Conservation (phyloP, 2,888 invertebrate species). For the Eubasilissa splendida region DNA sequence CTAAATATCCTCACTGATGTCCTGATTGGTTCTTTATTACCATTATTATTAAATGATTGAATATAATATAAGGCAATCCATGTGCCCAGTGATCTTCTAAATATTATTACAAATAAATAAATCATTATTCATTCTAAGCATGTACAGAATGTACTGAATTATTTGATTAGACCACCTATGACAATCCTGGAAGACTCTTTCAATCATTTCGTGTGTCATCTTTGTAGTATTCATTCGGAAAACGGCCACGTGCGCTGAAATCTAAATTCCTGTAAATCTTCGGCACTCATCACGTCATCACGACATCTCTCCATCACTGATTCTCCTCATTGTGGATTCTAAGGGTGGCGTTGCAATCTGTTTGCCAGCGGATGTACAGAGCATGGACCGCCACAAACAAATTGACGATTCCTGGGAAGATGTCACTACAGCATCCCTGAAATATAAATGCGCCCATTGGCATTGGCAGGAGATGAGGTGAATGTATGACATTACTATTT, state of each 20-base stretch:
- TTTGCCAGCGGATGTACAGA: constrained; percentile 43
- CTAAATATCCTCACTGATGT: too few relatives aligned
- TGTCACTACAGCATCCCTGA: constrained; percentile 34
- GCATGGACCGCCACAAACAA: constrained; percentile 50
- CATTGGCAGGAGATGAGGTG: neutral
- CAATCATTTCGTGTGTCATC: neutral
- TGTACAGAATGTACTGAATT: too few relatives aligned
- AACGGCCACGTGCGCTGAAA: constrained; percentile 11
- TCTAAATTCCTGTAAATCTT: constrained; percentile 13
- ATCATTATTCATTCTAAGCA: too few relatives aligned
- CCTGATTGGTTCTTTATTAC: too few relatives aligned
- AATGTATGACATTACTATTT: neutral
- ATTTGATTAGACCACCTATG: neutral
- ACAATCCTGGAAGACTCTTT: neutral
- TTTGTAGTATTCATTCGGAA: neutral
- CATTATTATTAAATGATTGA: too few relatives aligned
- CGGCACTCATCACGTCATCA: constrained; percentile 1
- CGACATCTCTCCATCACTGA: neutral
- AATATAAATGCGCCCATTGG: constrained; percentile 2
- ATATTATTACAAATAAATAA: too few relatives aligned
- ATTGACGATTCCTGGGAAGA: constrained; percentile 57
- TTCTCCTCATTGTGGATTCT: constrained; percentile 55
- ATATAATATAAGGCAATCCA: too few relatives aligned
- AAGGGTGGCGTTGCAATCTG: constrained; percentile 52
- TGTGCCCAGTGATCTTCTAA: too few relatives aligned